Base-by-base conservation (phyloP, 2,888 invertebrate species). In the Penaeus monodon region DNA sequence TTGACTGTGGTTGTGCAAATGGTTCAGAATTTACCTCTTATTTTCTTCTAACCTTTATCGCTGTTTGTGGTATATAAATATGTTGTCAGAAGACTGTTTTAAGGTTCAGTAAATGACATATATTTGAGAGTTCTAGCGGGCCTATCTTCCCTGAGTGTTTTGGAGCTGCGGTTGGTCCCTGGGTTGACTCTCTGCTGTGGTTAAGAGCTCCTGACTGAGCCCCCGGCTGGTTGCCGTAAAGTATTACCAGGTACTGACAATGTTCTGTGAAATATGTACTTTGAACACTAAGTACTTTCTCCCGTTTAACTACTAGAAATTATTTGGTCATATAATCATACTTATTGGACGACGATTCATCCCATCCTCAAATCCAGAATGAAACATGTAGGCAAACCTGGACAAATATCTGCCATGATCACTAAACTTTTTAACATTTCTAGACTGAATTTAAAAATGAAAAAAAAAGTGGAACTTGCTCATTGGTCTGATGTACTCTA, bases 41-140 rank as follows among this genome's bases (percentile, higher is more conserved):
- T 57, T 57, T 57, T 57, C 57, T 57, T 57, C 57, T 57, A 57
- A 57, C 14, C 57, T 57, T 57, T 57, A 57, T 57, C 57, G 57
- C 57, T 57, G 17, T 57, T 57, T 57, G 33, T 80, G 20, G 33
- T 65, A 66, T 38, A 38, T 22, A 33, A 63, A 81, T 27, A 63
- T n/a, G 33, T 44, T 81, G 65, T 44, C 44, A 44, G 68, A 44
- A 81, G 64, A 38, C 76, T 68, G 57, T 33, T 77, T 68, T 68
- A 77, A 38, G 77, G 38, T 49, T 65, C 73, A 49, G 86, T 84
- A 88, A 88, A 86, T 86, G 86, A 88, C 82, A 86, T 86, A 74
- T 84, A 66, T 88, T 88, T 86, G 86, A 88, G 88, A 81, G 86
- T 88, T 88, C 84, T 88, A 88, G 86, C 88, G 57, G 74, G 78